A percentile compares a stretch with the other conserved stretches of the same genome.
These are phyloP conservation scores for Chalcosyrphus nemorum DNA, from an alignment of 2,888 invertebrate species.

Conservation along the genomic window DNA sequence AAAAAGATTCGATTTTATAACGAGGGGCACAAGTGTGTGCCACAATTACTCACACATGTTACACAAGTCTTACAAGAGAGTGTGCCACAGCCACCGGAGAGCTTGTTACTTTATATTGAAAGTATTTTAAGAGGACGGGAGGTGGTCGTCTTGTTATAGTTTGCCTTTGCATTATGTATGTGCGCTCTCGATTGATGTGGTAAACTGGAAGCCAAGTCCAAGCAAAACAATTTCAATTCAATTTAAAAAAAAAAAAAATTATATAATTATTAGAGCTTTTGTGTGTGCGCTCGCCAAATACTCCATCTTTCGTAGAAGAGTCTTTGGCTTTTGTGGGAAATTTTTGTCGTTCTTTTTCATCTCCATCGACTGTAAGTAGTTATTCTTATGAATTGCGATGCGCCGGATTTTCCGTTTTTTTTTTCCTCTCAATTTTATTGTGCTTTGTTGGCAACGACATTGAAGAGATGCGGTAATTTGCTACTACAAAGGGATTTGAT, in stretches of 20 bases:
- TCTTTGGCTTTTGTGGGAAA: conserved; percentile 15
- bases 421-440: not conserved
- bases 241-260: conserved; percentile 64
- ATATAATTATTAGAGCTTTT: conserved; percentile 53
- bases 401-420: not conserved
- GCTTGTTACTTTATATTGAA: conserved; percentile 5
- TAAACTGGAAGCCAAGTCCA: conserved; percentile 15
- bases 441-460: conserved; percentile 21
- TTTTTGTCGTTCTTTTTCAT: not conserved
- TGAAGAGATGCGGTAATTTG: conserved; percentile 21
- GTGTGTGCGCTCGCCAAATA: not conserved
- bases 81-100: not conserved
- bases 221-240: conserved; percentile 58
- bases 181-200: conserved; percentile 27
- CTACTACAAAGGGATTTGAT: not conserved
- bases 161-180: conserved; percentile 27
- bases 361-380: not conserved
- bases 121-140: not conserved
- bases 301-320: not conserved
- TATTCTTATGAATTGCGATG: not conserved
- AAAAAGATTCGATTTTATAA: conserved; percentile 62
- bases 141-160: conserved; percentile 23
- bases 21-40: conserved; percentile 54
- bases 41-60: conserved; percentile 66
- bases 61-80: conserved; percentile 46